Evolutionary conservation across 2,113 vertebrate species (phyloP).

Genomic region (Syngnathoides biaculeatus): DNA sequence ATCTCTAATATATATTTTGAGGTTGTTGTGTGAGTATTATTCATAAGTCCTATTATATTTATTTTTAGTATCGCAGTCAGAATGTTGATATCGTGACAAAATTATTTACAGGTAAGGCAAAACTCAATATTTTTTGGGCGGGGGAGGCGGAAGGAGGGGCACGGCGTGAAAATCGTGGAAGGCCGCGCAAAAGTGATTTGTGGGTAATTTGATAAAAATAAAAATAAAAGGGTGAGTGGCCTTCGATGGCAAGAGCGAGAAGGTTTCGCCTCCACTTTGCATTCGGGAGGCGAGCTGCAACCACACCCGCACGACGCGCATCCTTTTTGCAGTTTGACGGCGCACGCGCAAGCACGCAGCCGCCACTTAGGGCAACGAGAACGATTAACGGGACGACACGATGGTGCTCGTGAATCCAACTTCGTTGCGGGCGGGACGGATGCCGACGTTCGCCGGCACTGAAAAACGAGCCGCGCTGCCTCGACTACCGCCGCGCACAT

Average conservation of each 20-base stretch:
- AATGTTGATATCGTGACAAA: no score
- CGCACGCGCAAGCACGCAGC: constrained; percentile 5
- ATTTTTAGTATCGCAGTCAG: no score
- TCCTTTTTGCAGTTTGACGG: constrained; percentile 16
- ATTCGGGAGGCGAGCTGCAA: neutral
- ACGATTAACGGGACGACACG: constrained; percentile 42
- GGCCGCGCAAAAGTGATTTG: neutral
- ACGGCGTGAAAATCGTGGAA: neutral
- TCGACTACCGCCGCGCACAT: constrained; percentile 7
- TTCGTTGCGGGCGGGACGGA: constrained; percentile 21
- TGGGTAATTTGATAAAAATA: neutral
- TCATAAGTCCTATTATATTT: no score
- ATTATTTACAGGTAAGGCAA: neutral
- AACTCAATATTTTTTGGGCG: no score
- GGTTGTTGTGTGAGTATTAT: no score
- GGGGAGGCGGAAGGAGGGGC: neutral
- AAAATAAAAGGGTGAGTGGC: neutral
- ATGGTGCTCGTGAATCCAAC: constrained; percentile 47
- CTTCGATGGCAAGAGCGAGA: neutral
- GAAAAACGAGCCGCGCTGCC: constrained; percentile 31
- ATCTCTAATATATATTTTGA: no score
- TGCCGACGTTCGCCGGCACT: constrained; percentile 20
- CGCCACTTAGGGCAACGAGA: constrained; percentile 49
- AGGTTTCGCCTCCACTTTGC: neutral
- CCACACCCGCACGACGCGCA: constrained; percentile 8